Evolutionary conservation across 2,797 vertebrate genomes (phyloP).

Genomic region (Eulemur albifrons): DNA sequence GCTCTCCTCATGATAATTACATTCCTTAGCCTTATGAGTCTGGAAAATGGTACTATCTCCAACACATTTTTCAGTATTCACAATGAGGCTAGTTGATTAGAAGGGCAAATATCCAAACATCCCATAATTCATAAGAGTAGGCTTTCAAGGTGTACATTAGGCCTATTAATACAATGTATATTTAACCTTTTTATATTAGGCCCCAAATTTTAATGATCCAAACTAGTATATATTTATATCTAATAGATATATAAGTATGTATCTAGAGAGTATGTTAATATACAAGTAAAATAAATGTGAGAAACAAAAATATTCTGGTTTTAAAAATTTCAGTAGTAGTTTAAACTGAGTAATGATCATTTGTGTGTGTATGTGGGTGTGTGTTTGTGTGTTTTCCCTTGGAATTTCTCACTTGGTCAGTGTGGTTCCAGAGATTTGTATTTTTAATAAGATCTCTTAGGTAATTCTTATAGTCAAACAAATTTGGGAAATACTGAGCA

Average conservation of each 20-base stretch:
- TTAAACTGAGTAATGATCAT: neutral
- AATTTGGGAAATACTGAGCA: neutral
- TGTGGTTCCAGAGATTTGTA: neutral
- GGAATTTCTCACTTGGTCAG: neutral
- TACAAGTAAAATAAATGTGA: neutral
- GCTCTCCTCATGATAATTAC: neutral
- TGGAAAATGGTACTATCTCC: neutral
- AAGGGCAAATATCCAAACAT: neutral
- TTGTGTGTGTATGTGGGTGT: neutral
- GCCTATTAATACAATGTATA: neutral
- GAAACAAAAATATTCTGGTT: neutral
- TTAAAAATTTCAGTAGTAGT: neutral
- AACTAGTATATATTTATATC: neutral
- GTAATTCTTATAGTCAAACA: neutral
- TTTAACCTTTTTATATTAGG: neutral
- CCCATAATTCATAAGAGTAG: neutral
- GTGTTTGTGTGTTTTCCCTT: neutral
- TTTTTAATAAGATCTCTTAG: neutral
- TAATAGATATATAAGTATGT: neutral
- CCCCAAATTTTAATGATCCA: neutral
- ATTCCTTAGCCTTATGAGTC: neutral
- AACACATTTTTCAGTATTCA: neutral
- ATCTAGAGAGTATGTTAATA: neutral
- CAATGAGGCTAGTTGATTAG: neutral
- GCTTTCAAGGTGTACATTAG: neutral